Evolutionary conservation across 1,140 invertebrate species (phyloP), one percentile per base, ranked within the genome.

Genomic region (Choristoneura fumiferana): DNA sequence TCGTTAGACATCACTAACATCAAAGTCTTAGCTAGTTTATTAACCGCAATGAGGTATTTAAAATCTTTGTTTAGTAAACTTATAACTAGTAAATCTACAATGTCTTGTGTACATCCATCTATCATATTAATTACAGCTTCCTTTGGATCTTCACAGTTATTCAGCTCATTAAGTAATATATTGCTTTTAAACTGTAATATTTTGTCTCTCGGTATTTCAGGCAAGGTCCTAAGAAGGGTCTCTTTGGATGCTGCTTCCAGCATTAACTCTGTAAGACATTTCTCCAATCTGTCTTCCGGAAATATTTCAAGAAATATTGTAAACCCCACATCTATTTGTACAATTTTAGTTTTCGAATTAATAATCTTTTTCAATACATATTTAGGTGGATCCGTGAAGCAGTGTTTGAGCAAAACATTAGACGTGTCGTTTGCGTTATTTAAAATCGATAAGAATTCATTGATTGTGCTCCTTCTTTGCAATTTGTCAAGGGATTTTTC

Each of bases 1-100:
- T 58, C 88, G 90, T 8, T 73, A 29, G 67, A 60, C 65, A 93
- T 81, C 65, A 89, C 80, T 18, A 71, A 59, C n/a, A 83, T 55
- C 36, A 93, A 74, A 61, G 67, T 62, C 38, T 90, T 62, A 34
- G 88, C 65, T 65, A 93, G 87, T 43, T 88, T 68, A 56, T 80
- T 76, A 58, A 87, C 88, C 22, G 86, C 70, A 62, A 69, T 58
- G 14, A 60, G 62, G 57, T 84, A 84, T 52, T 84, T 69, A 5
- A 55, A 14, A 49, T 78, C 58, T 15, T 82, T 67, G 65, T 75
- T 77, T 4, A 77, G 37, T 29, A 84, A 69, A 71, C 81, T 63
- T 13, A 75, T 33, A 17, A 84, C 57, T 56, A 89, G 61, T 49
- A 84, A 54, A 37, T 87, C 69, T 12, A 81, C 52, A 14, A 18